Conservation (phyloP, 2,113 vertebrate species). For the Holacanthus passer region DNA sequence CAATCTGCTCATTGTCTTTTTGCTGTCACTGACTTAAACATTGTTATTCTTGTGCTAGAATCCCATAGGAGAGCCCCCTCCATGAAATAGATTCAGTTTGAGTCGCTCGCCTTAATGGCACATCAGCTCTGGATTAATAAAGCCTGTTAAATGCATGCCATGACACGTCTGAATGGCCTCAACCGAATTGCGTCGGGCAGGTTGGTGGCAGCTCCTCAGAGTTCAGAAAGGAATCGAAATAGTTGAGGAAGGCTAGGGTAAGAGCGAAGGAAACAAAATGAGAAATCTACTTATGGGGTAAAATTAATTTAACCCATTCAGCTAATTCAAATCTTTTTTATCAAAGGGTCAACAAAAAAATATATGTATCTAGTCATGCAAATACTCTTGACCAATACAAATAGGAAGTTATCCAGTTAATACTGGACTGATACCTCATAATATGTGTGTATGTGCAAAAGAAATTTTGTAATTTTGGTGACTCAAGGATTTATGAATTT, state of each 20-base stretch:
- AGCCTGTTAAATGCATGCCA: slow-evolving; percentile 32
- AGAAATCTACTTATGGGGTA: neutral
- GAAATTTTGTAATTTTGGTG: too few relatives aligned
- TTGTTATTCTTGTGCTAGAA: slow-evolving; percentile 53
- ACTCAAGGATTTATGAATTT: too few relatives aligned
- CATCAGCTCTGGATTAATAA: slow-evolving; percentile 50
- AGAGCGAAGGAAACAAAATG: neutral
- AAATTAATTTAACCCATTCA: neutral
- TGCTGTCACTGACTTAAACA: slow-evolving; percentile 62
- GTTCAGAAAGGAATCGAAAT: slow-evolving; percentile 19
- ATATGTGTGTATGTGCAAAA: too few relatives aligned
- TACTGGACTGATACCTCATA: neutral
- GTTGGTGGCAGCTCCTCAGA: neutral
- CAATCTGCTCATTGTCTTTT: slow-evolving; percentile 20
- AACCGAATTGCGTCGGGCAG: neutral
- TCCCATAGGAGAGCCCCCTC: neutral
- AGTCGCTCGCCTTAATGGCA: slow-evolving; percentile 27
- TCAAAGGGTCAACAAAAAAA: neutral
- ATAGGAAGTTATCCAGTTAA: neutral
- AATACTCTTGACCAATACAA: too few relatives aligned
- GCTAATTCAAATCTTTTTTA: neutral
- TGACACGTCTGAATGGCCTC: slow-evolving; percentile 21
- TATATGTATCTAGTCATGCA: neutral
- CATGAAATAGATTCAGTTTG: slow-evolving; percentile 31
- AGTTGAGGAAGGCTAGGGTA: slow-evolving; percentile 21